Percentiles rank a stretch among this genome's conserved stretches.
These are phyloP conservation scores for Falco cherrug DNA, from an alignment of 2,797 vertebrate species.

Conservation along the genomic window DNA sequence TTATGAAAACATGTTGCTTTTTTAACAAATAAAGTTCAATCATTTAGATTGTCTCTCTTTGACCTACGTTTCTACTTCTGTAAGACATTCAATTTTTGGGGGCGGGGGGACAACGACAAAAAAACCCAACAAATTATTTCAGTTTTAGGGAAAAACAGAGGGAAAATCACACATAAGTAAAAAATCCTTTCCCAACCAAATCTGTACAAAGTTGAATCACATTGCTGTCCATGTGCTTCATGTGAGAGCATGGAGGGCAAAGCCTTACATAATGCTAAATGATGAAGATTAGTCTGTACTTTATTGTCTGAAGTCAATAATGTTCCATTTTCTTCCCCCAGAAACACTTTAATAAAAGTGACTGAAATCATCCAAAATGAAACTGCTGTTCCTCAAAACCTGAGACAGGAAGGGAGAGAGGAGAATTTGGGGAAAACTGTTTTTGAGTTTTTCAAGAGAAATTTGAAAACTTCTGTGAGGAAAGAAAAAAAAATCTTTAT, in stretches of 20 bases:
- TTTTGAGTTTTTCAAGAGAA: background rate
- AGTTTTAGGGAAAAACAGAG: background rate
- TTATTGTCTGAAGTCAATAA: background rate
- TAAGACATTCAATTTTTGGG: background rate
- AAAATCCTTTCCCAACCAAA: background rate
- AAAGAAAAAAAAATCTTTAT: background rate
- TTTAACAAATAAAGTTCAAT: background rate
- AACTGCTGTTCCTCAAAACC: background rate
- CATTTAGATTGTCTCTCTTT: background rate
- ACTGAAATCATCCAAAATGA: background rate
- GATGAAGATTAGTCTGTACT: background rate
- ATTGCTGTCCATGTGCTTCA: background rate
- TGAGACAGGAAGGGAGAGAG: background rate
- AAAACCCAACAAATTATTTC: background rate
- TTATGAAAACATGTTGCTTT: background rate
- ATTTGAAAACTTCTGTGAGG: background rate
- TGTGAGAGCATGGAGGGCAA: background rate
- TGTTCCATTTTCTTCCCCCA: background rate
- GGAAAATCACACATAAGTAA: background rate
- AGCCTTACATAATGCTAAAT: background rate
- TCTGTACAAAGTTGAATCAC: background rate
- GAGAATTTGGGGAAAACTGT: background rate
- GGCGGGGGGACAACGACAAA: no score
- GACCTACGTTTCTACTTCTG: background rate
- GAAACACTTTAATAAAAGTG: background rate